These are phyloP conservation scores for Mastacembelus armatus DNA, from an alignment of 2,797 vertebrate species.

Conservation along the genomic window DNA sequence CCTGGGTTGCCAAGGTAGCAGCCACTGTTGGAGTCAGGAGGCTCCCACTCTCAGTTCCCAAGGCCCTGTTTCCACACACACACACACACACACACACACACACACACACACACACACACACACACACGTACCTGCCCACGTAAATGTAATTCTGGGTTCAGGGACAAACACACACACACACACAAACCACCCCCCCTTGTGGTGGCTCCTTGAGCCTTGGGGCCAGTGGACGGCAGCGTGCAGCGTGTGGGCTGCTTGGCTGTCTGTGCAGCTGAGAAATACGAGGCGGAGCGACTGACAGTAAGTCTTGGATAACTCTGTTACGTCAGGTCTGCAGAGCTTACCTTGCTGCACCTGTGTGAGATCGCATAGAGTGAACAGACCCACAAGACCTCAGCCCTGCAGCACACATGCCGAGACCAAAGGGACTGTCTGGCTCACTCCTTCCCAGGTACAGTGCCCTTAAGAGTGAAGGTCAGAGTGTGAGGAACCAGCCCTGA, in stretches of 20 bases:
- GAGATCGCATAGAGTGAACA: slow-evolving; percentile 16
- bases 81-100: slow-evolving; percentile 64
- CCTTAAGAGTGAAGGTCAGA: slow-evolving; percentile 34
- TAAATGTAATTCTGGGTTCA: slow-evolving; percentile 66
- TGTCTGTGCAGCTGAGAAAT: slow-evolving; percentile 60
- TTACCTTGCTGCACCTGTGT: slow-evolving; percentile 54
- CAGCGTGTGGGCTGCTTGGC: slow-evolving; percentile 80
- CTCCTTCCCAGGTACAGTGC: slow-evolving; percentile 33
- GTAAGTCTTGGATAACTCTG: slow-evolving; percentile 78
- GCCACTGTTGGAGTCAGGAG: slow-evolving; percentile 85
- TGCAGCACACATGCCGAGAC: slow-evolving; percentile 24
- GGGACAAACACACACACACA: slow-evolving; percentile 60
- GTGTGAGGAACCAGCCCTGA: slow-evolving; percentile 47
- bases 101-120: slow-evolving; percentile 56
- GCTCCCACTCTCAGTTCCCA: slow-evolving; percentile 82
- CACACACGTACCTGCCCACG: slow-evolving; percentile 73
- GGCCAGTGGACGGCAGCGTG: slow-evolving; percentile 79
- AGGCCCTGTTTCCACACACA: slow-evolving; percentile 78
- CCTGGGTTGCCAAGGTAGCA: slow-evolving; percentile 84
- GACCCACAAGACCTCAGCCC: slow-evolving; percentile 11
- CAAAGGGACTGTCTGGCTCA: slow-evolving; percentile 24
- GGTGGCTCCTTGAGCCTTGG: slow-evolving; percentile 79
- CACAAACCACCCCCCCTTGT: slow-evolving; percentile 72
- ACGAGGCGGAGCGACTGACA: slow-evolving; percentile 58
- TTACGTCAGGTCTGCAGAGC: slow-evolving; percentile 69